Base-by-base conservation (phyloP, 2,888 invertebrate genomes). In the Drosophila setosimentum region DNA sequence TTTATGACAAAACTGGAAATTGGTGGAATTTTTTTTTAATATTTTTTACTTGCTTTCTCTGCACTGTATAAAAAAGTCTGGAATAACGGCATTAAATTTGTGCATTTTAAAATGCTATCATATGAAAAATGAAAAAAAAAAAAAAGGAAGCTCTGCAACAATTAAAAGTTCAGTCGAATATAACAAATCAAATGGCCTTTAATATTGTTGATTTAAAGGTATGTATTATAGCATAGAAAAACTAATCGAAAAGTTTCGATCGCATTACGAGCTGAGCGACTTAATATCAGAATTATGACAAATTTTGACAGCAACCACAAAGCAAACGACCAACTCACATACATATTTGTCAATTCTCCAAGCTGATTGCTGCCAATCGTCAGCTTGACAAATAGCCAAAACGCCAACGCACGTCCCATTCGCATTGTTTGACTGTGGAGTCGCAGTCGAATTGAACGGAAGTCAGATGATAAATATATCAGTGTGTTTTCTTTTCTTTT, bases 1-100 rank as follows among this genome's bases (percentile, higher is more conserved):
- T 83, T 90, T 90, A 88, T 86, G 88, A 84, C 85, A 67, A 87
- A 85, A 80, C 76, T 84, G 73, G 73, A 78, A 85, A 89, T 85
- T 89, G 89, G 79, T 59, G 70, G 67, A 87, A 73, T 60, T 73
- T 81, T 72, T 76, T 76, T 53, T 27, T 24, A n/a, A n/a, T 42
- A 33, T 51, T 63, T 69, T 35, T 40, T 33, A 37, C 45, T 53
- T 35, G 30, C 53, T 49, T 51, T 48, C 33, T 6, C 32, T 57
- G 30, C 50, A 54, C 35, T 64, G 13, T 27, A 7, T 50, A 33
- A 60, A 16, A 50, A 50, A 60, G 21, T 48, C 24, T 16, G 11
- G n/a, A 27, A 60, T 53, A 40, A 57, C 11, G 27, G 30, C 54
- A 51, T 55, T 59, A 50, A 71, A 67, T 59, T 51, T 54, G 24